Percentiles rank a stretch among this genome's conserved stretches.
Conservation (phyloP, 1,140 invertebrate species). For the Linepithema humile region DNA sequence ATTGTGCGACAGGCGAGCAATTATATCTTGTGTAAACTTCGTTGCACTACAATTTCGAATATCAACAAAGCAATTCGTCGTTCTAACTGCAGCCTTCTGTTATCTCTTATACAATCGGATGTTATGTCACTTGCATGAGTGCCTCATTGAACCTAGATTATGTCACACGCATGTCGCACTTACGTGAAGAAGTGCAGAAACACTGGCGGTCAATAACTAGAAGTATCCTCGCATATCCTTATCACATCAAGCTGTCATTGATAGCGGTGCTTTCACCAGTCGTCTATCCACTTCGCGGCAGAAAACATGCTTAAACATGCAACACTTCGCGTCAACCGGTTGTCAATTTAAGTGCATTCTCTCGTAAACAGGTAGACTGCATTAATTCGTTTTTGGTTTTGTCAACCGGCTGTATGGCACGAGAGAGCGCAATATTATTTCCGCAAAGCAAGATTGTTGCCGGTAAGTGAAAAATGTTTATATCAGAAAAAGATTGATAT, state of each 20-base stretch:
- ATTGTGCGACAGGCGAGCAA: not conserved
- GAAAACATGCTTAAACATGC: not conserved
- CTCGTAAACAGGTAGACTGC: not conserved
- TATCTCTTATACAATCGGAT: no score
- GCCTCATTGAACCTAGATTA: constrained; percentile 22
- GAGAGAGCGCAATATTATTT: not conserved
- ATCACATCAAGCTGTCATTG: constrained; percentile 1
- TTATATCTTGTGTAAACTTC: no score
- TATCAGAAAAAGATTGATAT: not conserved
- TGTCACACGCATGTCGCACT: not conserved
- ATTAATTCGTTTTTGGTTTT: not conserved
- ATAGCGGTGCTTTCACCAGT: constrained; percentile 33
- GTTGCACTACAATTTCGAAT: not conserved
- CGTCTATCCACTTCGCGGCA: not conserved
- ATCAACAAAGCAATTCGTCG: not conserved
- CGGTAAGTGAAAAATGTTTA: not conserved
- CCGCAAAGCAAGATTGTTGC: not conserved
- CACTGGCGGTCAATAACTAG: not conserved
- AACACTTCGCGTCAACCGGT: not conserved
- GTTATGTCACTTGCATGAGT: constrained; percentile 10
- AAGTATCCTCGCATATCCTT: not conserved
- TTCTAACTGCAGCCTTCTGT: not conserved
- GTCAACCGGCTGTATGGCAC: not conserved
- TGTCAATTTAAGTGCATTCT: constrained; percentile 9
- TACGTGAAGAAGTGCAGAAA: not conserved